Percentiles rank a stretch among this genome's conserved stretches.
Conservation (phyloP, 2,888 invertebrate species). For the Tinea pellionella region DNA sequence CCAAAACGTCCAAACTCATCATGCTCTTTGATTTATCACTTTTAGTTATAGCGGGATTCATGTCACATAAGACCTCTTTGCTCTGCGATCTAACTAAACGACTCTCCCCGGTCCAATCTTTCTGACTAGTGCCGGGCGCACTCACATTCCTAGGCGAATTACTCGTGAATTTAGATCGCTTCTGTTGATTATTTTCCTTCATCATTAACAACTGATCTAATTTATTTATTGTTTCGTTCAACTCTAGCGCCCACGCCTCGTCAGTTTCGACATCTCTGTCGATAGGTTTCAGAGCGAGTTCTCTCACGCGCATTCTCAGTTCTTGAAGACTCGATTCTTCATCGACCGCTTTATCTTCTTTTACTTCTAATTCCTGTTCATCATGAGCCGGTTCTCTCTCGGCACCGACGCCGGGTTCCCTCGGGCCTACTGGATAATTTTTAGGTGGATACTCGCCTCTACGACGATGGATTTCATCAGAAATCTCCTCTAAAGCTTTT, state of each 20-base stretch:
- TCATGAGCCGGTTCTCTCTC: slow-evolving; percentile 68
- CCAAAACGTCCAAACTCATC: slow-evolving; percentile 60
- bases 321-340: slow-evolving; percentile 73
- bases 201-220: slow-evolving; percentile 78
- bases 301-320: slow-evolving; percentile 75
- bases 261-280: slow-evolving; percentile 78
- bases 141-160: slow-evolving; percentile 47
- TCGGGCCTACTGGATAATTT: slow-evolving; percentile 58
- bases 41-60: slow-evolving; percentile 42
- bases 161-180: slow-evolving; percentile 56
- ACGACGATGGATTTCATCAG: slow-evolving; percentile 89
- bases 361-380: slow-evolving; percentile 28
- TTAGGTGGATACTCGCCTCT: slow-evolving; percentile 65
- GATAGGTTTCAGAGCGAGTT: slow-evolving; percentile 78
- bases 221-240: slow-evolving; percentile 82
- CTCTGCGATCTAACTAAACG: slow-evolving; percentile 42
- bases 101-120: slow-evolving; percentile 24
- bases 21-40: slow-evolving; percentile 57
- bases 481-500: slow-evolving; percentile 87
- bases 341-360: slow-evolving; percentile 31
- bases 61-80: slow-evolving; percentile 47
- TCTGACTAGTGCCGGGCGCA: slow-evolving; percentile 51
- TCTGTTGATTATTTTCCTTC: slow-evolving; percentile 71
- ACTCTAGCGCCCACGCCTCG: slow-evolving; percentile 79
- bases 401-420: slow-evolving; percentile 83